Base-by-base conservation (phyloP, 2,113 vertebrate species). In the Melospiza melodia region DNA sequence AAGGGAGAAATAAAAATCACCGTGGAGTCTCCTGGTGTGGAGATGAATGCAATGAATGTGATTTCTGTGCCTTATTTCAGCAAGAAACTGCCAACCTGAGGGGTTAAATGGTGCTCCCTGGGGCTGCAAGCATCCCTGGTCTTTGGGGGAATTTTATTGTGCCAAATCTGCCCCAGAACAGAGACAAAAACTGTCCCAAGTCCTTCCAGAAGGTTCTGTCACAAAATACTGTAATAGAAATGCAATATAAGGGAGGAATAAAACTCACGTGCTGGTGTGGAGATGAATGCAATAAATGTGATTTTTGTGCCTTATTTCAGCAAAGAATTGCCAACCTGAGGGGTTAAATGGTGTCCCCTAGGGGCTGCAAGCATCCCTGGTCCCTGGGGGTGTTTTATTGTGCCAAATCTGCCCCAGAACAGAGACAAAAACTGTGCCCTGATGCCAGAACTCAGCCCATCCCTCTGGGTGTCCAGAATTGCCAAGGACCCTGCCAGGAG, bases 1-100 rank as follows among this genome's bases (percentile, higher is more conserved):
- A 62, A 86, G 94, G 86, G 84, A 94, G 85, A 84, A 94, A 96
- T 95, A 97, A 96, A 96, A 96, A 94, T 88, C 61, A 31, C 4
- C 4, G 46, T 84, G 8, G 66, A 82, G 68, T 95, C 91, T 95
- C 87, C 93, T 81, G 69, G 14, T 25, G 12, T 37, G 94, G 93
- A 91, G 91, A 68, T 87, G 10, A 37, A 82, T 85, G 94, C 95
- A 91, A 90, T 92, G 88, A 92, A 79, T 2, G 4, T 4, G 35
- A 48, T 48, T 59, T 65, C 33, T 84, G 63, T 44, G 37, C 68
- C n/a, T 69, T 18, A 7, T 25, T 94, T 57, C 17, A 4, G 8
- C 18, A 37, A 22, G 59, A 13, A 67, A 3, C 3, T 0, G 0
- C 52, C 0, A 0, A 1, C 6, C 51, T n/a, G 57, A 57, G 41